Percentiles rank a stretch among this genome's conserved stretches.
Evolutionary conservation across 64 coral and sea anemone species (phyloP).

Genomic region (Montipora sp.): DNA sequence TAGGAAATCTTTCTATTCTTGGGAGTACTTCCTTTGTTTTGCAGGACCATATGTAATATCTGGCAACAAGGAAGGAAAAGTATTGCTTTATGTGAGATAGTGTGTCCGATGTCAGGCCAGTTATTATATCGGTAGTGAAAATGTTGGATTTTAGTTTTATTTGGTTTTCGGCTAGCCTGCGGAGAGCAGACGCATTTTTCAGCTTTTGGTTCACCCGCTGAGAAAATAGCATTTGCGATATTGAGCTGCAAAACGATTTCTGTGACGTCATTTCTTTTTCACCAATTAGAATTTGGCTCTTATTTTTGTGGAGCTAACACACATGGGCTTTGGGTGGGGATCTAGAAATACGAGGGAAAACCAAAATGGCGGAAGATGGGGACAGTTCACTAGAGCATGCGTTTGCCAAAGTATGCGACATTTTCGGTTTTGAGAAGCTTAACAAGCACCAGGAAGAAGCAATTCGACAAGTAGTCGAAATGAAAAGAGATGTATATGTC

Average conservation of each 20-base stretch:
- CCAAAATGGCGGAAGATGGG: constrained; percentile 3
- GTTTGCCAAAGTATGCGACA: no score
- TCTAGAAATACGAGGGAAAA: background rate
- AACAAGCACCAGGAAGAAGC: constrained; percentile 1
- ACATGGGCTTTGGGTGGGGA: background rate
- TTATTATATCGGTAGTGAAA: no score
- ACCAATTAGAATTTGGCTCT: background rate
- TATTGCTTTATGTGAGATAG: no score
- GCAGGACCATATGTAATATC: no score
- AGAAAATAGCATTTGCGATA: background rate
- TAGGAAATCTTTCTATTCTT: no score
- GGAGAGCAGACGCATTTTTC: no score
- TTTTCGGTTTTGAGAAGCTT: background rate
- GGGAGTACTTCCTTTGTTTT: no score
- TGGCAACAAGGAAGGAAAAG: no score
- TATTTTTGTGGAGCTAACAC: background rate
- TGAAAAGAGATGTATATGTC: background rate
- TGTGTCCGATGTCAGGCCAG: no score
- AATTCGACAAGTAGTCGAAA: background rate
- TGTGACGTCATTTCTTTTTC: background rate
- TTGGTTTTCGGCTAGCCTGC: no score
- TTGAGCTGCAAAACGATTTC: background rate
- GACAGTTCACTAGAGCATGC: background rate
- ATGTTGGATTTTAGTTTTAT: no score
- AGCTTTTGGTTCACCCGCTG: no score